These are phyloP conservation scores for Deroptyus accipitrinus DNA, from an alignment of 2,113 vertebrate genomes.

Conservation along the genomic window DNA sequence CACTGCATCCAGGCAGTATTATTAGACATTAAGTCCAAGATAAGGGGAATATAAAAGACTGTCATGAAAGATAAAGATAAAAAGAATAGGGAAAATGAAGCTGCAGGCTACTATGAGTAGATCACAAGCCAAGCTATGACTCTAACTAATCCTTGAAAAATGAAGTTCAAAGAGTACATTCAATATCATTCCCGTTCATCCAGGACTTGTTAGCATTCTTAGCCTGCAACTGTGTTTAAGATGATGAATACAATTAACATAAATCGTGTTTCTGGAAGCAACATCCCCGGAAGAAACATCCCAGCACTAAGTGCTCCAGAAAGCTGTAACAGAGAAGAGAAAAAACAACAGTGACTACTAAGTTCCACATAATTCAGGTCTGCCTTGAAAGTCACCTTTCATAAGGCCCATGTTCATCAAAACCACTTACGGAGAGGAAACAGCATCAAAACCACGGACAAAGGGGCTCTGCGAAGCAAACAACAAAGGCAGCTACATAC, in stretches of 20 bases:
- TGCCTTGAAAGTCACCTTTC: not conserved
- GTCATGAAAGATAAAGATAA: constrained; percentile 28
- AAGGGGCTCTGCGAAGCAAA: not conserved
- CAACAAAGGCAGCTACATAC: not conserved
- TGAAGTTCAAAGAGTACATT: constrained; percentile 30
- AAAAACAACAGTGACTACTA: not conserved
- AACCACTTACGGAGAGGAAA: not conserved
- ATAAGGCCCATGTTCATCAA: not conserved
- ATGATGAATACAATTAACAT: constrained; percentile 21
- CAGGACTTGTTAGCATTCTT: not conserved
- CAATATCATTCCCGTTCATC: constrained; percentile 4
- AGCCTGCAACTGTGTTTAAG: constrained; percentile 26
- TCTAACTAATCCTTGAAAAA: constrained; percentile 30
- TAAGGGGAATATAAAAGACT: not conserved
- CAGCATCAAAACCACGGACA: not conserved
- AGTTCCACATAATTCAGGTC: not conserved
- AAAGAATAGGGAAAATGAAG: constrained; percentile 20
- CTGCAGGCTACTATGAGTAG: constrained; percentile 2
- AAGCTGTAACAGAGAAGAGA: not conserved
- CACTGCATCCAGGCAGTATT: not conserved
- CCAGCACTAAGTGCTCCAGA: not conserved
- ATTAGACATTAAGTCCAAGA: constrained; percentile 2
- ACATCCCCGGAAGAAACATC: not conserved
- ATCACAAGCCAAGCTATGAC: constrained; percentile 29
- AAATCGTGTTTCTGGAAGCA: not conserved